Percentiles rank a stretch among this genome's conserved stretches.
Evolutionary conservation across 2,888 invertebrate genomes (phyloP).

Genomic region (Lasioglossum vierecki): DNA sequence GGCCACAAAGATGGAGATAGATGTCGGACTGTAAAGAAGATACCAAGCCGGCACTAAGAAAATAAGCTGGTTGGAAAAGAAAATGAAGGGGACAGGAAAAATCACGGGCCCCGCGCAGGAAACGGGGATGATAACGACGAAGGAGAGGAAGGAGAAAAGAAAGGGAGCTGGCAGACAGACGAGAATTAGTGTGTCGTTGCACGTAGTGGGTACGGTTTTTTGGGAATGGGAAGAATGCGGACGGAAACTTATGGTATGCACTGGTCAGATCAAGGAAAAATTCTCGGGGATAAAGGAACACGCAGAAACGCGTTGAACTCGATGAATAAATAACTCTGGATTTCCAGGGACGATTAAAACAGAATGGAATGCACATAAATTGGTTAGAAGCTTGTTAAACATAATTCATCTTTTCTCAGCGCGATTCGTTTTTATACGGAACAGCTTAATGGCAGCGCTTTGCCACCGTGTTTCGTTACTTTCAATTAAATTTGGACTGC

Average conservation of each 20-base stretch:
- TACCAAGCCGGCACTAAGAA: conserved; percentile 39
- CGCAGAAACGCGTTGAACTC: not conserved
- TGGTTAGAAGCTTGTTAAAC: not conserved
- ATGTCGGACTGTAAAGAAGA: conserved; percentile 36
- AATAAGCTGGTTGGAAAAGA: conserved; percentile 46
- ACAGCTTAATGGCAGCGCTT: not conserved
- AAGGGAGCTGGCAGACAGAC: not conserved
- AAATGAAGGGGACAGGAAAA: conserved; percentile 57
- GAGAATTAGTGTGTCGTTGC: conserved; percentile 46
- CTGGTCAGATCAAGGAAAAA: conserved; percentile 20
- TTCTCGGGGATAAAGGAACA: not conserved
- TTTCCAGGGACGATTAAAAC: not conserved
- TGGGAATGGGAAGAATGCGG: conserved; percentile 19
- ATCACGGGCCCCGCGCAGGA: conserved; percentile 20
- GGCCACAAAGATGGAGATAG: conserved; percentile 52
- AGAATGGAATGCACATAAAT: not conserved
- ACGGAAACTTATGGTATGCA: conserved; percentile 13
- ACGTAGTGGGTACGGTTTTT: conserved; percentile 23
- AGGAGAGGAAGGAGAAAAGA: not conserved
- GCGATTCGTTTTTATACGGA: not conserved
- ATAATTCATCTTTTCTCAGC: not conserved
- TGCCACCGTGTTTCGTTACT: not conserved
- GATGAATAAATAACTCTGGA: not conserved
- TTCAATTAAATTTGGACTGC: not conserved
- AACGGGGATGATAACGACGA: conserved; percentile 10